These are phyloP conservation scores for Varanus salvator DNA, from an alignment of 2,113 vertebrate species.

Conservation along the genomic window DNA sequence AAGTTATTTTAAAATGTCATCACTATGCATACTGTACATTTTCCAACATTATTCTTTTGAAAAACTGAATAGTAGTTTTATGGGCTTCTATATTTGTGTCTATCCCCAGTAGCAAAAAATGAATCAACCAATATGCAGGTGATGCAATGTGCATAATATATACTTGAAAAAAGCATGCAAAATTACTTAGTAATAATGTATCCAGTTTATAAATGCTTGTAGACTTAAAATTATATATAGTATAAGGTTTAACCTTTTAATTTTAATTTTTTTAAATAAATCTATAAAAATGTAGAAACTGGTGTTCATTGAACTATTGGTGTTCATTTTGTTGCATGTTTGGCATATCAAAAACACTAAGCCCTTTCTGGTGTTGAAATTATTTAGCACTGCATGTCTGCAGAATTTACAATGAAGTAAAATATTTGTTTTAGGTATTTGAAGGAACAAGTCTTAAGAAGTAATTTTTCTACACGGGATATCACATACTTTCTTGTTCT, in stretches of 20 bases:
- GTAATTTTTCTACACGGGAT: not conserved
- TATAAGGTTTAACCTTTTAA: too few relatives aligned
- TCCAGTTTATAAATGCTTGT: too few relatives aligned
- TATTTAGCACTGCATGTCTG: not conserved
- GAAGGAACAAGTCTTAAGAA: not conserved
- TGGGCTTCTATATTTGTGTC: not conserved
- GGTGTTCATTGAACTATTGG: too few relatives aligned
- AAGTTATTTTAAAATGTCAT: not conserved
- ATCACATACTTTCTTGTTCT: constrained; percentile 36
- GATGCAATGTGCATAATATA: too few relatives aligned
- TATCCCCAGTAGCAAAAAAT: not conserved
- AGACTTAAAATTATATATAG: too few relatives aligned
- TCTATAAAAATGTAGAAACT: too few relatives aligned
- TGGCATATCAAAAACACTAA: not conserved
- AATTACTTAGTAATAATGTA: too few relatives aligned
- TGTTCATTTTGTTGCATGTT: too few relatives aligned
- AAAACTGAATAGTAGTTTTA: not conserved
- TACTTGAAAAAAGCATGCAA: too few relatives aligned
- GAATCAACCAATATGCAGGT: too few relatives aligned
- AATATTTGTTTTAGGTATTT: not conserved
- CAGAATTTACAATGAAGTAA: fast-evolving
- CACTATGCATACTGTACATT: not conserved
- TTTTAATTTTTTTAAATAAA: too few relatives aligned
- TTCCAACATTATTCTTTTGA: not conserved
- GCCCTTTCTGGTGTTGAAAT: fast-evolving